Conservation (phyloP, 2,113 vertebrate species). For the Callipepla californica region DNA sequence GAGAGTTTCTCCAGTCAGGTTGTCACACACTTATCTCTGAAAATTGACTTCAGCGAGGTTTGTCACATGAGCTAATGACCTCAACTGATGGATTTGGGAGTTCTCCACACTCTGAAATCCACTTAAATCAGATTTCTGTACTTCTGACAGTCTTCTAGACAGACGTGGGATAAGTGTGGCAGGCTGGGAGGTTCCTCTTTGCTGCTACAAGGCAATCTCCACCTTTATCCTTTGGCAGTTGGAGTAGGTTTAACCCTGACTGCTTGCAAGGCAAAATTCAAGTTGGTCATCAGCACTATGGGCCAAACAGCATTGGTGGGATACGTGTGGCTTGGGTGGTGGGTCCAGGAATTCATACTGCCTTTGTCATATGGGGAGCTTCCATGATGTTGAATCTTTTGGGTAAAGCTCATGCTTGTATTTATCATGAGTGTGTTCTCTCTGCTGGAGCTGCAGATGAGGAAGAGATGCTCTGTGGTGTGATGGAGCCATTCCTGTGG, state of each 20-base stretch:
- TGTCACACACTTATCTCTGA: slow-evolving; percentile 50
- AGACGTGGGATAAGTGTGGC: not conserved
- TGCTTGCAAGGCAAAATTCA: not conserved
- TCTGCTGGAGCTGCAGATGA: not conserved
- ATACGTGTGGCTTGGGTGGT: accelerated
- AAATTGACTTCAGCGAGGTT: slow-evolving; percentile 35
- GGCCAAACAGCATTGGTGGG: not conserved
- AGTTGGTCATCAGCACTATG: accelerated
- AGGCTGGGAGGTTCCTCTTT: not conserved
- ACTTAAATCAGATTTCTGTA: not conserved
- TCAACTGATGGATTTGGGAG: slow-evolving; percentile 28
- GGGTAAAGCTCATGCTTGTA: not conserved
- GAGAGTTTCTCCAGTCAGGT: slow-evolving; percentile 30
- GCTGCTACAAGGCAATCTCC: not conserved
- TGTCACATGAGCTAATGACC: slow-evolving; percentile 46
- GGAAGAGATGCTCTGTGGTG: too few species aligned
- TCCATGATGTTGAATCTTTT: not conserved
- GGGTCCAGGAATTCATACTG: accelerated
- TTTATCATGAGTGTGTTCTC: not conserved
- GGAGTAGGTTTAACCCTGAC: not conserved
- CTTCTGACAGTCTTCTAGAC: not conserved
- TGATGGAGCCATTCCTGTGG: accelerated
- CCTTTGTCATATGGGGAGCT: not conserved
- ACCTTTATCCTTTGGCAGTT: not conserved
- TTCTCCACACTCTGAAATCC: slow-evolving; percentile 19